phyloP scores from a whole-genome alignment of 2,113 vertebrate genomes.

The Platichthys stellatus region DNA sequence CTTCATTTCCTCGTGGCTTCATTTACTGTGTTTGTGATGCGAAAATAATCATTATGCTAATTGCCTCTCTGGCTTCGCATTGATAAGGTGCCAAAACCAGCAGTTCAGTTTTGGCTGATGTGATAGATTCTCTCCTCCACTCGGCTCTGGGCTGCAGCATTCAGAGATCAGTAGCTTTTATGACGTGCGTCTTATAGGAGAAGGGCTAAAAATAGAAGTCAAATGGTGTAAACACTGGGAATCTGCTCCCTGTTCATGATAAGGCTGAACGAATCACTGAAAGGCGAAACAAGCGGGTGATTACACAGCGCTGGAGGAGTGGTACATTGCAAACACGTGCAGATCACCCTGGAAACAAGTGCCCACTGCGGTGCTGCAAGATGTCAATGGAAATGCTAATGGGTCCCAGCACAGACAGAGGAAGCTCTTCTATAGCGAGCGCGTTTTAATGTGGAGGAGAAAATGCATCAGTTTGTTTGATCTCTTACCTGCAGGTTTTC shows the following conservation, averaged over 20 bases:
- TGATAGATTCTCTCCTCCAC: conserved; percentile 22
- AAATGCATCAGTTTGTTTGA: background rate
- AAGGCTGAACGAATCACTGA: conserved; percentile 36
- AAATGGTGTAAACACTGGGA: conserved; percentile 10
- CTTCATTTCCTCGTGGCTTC: conserved; percentile 2
- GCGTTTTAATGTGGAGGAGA: conserved; percentile 5
- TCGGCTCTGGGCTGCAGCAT: background rate
- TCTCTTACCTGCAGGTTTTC: background rate
- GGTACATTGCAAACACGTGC: conserved; percentile 24
- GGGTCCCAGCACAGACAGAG: background rate
- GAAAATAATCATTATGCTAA: conserved; percentile 53
- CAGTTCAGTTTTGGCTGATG: conserved; percentile 30
- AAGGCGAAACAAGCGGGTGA: conserved; percentile 27
- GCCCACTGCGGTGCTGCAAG: conserved; percentile 14
- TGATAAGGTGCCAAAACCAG: background rate
- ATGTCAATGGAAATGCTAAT: conserved; percentile 49
- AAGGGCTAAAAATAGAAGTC: conserved; percentile 21
- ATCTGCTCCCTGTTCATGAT: conserved; percentile 18
- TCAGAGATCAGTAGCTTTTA: conserved; percentile 20
- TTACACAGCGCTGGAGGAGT: conserved; percentile 37
- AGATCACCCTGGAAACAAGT: conserved; percentile 44
- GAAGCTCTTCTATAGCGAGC: background rate
- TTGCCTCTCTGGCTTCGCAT: conserved; percentile 18
- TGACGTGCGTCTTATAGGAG: conserved; percentile 8
- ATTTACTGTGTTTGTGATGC: conserved; percentile 22